These are phyloP conservation scores for Campoplex capitator DNA, from an alignment of 2,888 invertebrate species.

Conservation along the genomic window DNA sequence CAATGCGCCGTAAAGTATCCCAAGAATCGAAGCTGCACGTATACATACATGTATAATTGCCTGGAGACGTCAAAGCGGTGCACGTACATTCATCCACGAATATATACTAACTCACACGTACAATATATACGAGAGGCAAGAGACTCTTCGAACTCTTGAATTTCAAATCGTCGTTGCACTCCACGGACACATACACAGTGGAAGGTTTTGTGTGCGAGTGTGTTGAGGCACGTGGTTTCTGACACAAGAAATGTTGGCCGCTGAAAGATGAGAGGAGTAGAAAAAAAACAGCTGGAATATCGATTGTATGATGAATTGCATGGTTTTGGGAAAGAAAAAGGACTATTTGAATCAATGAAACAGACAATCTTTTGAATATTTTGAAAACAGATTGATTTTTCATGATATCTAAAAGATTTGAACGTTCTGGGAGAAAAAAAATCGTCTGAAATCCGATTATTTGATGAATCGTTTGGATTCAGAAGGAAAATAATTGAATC, in stretches of 20 bases:
- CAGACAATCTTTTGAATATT: background rate
- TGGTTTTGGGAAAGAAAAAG: background rate
- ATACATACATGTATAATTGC: background rate
- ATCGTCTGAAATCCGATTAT: background rate
- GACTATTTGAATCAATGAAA: background rate
- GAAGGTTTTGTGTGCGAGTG: background rate
- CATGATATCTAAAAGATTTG: background rate
- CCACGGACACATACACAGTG: background rate
- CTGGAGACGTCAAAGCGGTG: background rate
- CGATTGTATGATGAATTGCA: conserved; percentile 8
- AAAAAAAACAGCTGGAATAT: background rate
- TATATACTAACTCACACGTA: background rate
- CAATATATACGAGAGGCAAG: background rate
- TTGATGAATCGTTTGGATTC: background rate
- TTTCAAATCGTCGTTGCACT: conserved; percentile 53
- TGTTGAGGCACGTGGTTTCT: background rate
- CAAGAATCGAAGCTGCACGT: conserved; percentile 38
- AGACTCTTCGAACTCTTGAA: conserved; percentile 47
- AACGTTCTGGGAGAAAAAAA: background rate
- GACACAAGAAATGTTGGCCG: background rate
- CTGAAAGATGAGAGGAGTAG: background rate
- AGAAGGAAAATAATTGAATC: background rate
- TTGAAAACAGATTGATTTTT: background rate
- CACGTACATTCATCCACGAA: background rate
- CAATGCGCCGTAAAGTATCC: conserved; percentile 64